phyloP scores from a whole-genome alignment of 2,797 vertebrate genomes.

The Thamnophis elegans region DNA sequence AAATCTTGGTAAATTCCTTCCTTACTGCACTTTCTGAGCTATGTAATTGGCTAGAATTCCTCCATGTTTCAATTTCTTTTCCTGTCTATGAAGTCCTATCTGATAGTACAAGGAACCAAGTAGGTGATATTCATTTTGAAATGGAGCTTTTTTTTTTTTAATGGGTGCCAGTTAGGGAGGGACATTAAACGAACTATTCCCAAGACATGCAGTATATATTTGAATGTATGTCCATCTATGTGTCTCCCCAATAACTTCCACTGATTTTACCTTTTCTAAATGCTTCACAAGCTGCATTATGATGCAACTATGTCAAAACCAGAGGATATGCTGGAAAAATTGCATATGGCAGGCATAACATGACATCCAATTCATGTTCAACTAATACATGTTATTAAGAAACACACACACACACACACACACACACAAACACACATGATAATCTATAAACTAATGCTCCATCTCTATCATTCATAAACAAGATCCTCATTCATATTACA shows the following conservation, averaged over 20 bases:
- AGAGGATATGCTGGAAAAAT: background rate
- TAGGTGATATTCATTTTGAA: background rate
- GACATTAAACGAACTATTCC: background rate
- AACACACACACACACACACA: background rate
- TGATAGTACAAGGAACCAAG: background rate
- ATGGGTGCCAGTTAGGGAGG: background rate
- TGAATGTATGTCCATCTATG: background rate
- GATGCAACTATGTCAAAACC: background rate
- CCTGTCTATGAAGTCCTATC: background rate
- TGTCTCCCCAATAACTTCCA: background rate
- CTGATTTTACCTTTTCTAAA: background rate
- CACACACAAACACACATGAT: background rate
- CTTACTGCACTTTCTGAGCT: background rate
- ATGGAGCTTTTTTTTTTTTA: background rate
- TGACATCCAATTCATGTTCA: background rate
- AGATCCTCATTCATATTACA: background rate
- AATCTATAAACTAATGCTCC: background rate
- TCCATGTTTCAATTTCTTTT: background rate
- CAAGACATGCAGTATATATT: background rate
- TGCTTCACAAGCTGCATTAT: background rate
- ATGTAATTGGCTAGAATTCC: background rate
- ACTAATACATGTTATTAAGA: conserved; percentile 21
- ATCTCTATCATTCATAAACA: background rate
- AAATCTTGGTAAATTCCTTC: background rate
- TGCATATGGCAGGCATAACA: background rate